Evolutionary conservation across 2,113 vertebrate species (phyloP), one percentile per base, ranked within the genome.

Genomic region (Electrona antarctica): DNA sequence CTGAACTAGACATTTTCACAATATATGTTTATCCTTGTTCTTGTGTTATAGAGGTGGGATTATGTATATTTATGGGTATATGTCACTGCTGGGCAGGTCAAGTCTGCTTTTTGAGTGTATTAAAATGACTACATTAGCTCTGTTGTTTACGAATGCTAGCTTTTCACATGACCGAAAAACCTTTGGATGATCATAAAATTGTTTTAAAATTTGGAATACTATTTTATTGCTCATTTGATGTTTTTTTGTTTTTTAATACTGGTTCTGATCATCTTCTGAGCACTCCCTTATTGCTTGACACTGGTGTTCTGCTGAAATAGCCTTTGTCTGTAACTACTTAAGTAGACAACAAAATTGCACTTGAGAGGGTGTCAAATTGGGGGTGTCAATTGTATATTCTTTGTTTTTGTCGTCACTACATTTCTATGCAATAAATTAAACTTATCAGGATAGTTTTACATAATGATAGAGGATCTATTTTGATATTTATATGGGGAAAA

Each of bases 401-500:
- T 77, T 74, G 64, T 60, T 75, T 55, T 71, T 49, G 57, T 33
- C 63, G 81, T 94, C 93, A 95, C 93, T 94, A 96, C 93, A 95
- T 94, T 95, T 97, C 96, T 98, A 98, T 97, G 97, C 95, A 98
- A 96, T 85, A 85, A 78, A 87, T 73, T 81, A 84, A 88, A 88
- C 75, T 91, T 86, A 90, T 88, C 87, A 85, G 90, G 91, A 90
- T 89, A 86, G 90, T 95, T 94, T 95, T 93, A 92, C 69, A 95
- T 21, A 21, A 21, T 85, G 69, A 94, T 73, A 73, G 93, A 89
- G 52, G 84, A 93, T 95, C 93, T 97, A 94, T 95, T 95, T 96
- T 95, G 91, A 68, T 98, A 98, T 98, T 98, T 98, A 97, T 98
- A 97, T 95, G 91, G 93, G 60, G 74, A 82, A 73, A 58, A 71